Conservation (phyloP, 2,113 vertebrate genomes). For the Ptilonorhynchus violaceus region DNA sequence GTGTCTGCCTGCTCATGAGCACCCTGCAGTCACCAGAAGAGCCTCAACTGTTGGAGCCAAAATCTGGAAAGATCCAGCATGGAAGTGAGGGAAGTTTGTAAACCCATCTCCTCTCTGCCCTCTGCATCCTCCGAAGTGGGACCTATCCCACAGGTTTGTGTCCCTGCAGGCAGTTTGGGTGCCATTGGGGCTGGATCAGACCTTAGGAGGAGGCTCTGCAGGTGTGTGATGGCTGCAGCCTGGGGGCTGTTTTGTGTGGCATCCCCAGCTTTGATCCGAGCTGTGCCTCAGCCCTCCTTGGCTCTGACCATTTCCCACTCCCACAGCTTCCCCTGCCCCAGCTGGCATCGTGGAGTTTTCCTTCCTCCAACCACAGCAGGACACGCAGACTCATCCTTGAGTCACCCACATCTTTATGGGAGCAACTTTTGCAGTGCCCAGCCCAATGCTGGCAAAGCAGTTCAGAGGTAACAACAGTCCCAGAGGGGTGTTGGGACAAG, state of each 20-base stretch:
- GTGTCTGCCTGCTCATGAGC: background rate
- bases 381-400: fast-evolving
- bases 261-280: background rate
- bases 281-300: background rate
- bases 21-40: background rate
- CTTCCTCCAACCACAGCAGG: fast-evolving
- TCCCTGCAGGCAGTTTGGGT: background rate
- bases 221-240: background rate
- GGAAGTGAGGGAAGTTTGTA: background rate
- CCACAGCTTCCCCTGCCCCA: too few relatives aligned
- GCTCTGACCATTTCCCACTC: background rate
- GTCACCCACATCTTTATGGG: fast-evolving
- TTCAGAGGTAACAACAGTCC: background rate
- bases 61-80: background rate
- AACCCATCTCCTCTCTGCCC: background rate
- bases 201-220: background rate
- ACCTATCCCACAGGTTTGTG: background rate
- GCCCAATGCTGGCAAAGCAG: background rate
- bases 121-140: background rate
- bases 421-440: fast-evolving
- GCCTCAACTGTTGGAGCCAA: background rate
- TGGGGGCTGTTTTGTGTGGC: fast-evolving
- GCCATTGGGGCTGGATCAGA: background rate
- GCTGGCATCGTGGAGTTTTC: background rate
- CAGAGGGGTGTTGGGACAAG: background rate